Conservation (phyloP, 2,113 vertebrate species). For the Clupea harengus region DNA sequence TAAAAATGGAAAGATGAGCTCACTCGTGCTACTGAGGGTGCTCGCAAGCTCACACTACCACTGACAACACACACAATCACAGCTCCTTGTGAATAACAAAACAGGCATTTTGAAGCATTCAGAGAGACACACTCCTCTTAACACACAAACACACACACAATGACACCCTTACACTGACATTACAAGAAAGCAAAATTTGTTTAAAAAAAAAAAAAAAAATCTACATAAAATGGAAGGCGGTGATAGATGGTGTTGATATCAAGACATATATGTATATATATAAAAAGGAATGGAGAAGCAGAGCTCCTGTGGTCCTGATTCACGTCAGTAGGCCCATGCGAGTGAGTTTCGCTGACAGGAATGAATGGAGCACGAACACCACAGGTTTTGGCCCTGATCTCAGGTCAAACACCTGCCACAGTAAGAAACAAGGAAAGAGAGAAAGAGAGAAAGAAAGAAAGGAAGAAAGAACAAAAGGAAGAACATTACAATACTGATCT, state of each 20-base stretch:
- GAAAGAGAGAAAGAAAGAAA: not conserved
- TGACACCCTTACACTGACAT: not conserved
- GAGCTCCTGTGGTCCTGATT: not conserved
- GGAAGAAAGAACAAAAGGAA: not conserved
- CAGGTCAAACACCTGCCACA: slow-evolving; percentile 84
- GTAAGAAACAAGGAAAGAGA: not conserved
- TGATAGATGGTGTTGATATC: slow-evolving; percentile 36
- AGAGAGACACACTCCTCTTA: slow-evolving; percentile 2
- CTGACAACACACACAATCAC: slow-evolving; percentile 8
- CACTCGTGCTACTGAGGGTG: not conserved
- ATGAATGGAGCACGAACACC: slow-evolving; percentile 94
- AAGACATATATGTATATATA: slow-evolving; percentile 14
- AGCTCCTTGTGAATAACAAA: too few species aligned
- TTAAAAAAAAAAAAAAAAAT: not conserved
- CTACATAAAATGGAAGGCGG: slow-evolving; percentile 49
- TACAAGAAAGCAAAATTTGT: slow-evolving; percentile 20
- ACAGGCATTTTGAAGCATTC: not conserved
- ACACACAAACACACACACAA: slow-evolving; percentile 17
- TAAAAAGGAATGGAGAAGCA: not conserved
- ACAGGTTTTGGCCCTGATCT: slow-evolving; percentile 93
- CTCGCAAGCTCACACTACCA: not conserved
- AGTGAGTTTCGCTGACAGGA: slow-evolving; percentile 95
- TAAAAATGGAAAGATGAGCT: not conserved
- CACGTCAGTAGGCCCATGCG: slow-evolving; percentile 92
- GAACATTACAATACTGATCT: not conserved